These are phyloP conservation scores for Conopomorpha cramerella DNA, from an alignment of 1,140 invertebrate genomes.

Conservation along the genomic window DNA sequence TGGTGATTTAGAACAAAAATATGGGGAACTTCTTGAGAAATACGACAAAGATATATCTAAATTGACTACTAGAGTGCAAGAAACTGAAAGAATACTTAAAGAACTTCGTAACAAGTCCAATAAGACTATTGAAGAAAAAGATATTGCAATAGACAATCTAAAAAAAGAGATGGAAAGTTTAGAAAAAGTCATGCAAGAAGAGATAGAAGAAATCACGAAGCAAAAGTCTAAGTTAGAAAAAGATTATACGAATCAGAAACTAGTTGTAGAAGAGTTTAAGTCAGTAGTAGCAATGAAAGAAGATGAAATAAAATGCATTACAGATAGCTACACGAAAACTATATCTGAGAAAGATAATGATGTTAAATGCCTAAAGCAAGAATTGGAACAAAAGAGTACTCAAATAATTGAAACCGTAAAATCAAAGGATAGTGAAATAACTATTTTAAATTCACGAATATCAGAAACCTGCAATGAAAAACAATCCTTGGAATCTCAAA, in stretches of 20 bases:
- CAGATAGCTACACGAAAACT: too few relatives aligned
- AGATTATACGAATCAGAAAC: not conserved
- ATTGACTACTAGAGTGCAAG: not conserved
- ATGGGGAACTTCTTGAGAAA: not conserved
- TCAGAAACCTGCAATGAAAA: too few relatives aligned
- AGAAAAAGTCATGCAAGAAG: conserved; percentile 9
- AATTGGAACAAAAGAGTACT: too few relatives aligned
- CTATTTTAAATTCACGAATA: too few relatives aligned
- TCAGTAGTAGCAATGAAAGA: not conserved
- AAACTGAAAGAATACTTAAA: conserved; percentile 12
- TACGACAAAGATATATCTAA: not conserved
- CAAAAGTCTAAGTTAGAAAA: too few relatives aligned
- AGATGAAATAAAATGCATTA: not conserved
- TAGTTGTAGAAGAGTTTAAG: not conserved
- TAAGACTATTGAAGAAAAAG: conserved; percentile 9
- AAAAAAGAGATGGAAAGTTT: not conserved
- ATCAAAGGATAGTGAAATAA: too few relatives aligned
- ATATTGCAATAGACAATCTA: not conserved
- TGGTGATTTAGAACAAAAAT: not conserved
- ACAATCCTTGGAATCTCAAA: too few relatives aligned
- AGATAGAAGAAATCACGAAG: too few relatives aligned
- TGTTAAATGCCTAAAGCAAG: too few relatives aligned
- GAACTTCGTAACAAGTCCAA: conserved; percentile 10
- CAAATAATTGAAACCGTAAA: too few relatives aligned
- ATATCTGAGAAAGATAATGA: too few relatives aligned